Conservation (phyloP, 1,140 invertebrate genomes). For the Musca domestica region DNA sequence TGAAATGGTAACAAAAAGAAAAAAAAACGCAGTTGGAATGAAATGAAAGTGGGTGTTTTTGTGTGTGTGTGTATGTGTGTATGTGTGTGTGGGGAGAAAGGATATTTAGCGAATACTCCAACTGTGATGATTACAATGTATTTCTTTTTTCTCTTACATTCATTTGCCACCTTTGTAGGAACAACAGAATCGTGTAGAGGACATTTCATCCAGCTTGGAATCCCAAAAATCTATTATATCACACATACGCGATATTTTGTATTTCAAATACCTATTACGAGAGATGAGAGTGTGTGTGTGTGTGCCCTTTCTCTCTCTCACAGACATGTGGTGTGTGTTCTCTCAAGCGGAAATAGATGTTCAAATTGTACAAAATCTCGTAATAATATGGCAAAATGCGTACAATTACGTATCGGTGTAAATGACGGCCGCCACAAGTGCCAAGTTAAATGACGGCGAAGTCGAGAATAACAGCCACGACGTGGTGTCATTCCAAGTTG, state of each 20-base stretch:
- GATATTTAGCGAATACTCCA: constrained; percentile 7
- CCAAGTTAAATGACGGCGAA: neutral
- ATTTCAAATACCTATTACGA: neutral
- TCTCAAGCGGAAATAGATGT: constrained; percentile 11
- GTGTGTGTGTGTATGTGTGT: neutral
- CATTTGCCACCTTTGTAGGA: neutral
- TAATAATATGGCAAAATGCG: neutral
- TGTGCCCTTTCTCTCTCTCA: neutral
- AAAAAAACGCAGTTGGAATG: too few species aligned
- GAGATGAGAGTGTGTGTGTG: neutral
- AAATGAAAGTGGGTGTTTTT: too few species aligned
- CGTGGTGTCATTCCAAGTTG: too few species aligned
- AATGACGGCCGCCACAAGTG: constrained; percentile 14
- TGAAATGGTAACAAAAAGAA: constrained; percentile 7
- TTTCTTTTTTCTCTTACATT: constrained; percentile 7
- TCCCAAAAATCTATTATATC: constrained; percentile 11
- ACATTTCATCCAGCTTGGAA: neutral
- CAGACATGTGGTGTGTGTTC: neutral
- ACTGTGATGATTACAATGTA: constrained; percentile 21
- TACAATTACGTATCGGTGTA: neutral
- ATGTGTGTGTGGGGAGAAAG: neutral
- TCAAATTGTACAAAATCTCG: neutral
- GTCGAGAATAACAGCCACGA: too few species aligned
- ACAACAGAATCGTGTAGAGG: neutral
- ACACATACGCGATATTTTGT: neutral